Evolutionary conservation across 2,888 invertebrate species (phyloP).

Genomic region (Tanypteryx hageni): DNA sequence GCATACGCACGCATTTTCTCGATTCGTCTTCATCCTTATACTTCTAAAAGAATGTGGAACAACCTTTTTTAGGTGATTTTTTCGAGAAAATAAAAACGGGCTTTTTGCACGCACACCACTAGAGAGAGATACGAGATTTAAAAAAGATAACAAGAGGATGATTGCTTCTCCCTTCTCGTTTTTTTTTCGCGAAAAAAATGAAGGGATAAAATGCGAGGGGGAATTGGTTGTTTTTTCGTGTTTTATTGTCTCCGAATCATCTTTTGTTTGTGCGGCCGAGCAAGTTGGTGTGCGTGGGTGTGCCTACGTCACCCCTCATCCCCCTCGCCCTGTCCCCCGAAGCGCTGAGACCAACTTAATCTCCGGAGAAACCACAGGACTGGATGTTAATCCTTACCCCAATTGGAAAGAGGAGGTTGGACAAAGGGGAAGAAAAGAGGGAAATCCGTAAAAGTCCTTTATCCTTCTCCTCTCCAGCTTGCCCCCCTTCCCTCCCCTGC

Average conservation of each 20-base stretch:
- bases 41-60: background rate
- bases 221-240: background rate
- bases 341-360: slow-evolving; percentile 36
- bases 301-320: background rate
- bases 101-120: background rate
- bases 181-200: background rate
- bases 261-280: background rate
- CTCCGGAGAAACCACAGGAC: slow-evolving; percentile 42
- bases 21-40: background rate
- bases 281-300: background rate
- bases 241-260: background rate
- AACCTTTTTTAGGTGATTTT: background rate
- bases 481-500: background rate
- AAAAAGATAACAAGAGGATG: background rate
- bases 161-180: background rate
- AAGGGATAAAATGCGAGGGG: background rate
- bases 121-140: background rate
- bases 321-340: background rate
- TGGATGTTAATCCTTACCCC: slow-evolving; percentile 31
- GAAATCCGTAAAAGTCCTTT: background rate
- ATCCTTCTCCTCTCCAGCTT: background rate
- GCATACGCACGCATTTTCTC: background rate
- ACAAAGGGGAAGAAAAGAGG: background rate
- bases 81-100: background rate
- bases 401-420: slow-evolving; percentile 22